Evolutionary conservation across 2,888 invertebrate species (phyloP).

Genomic region (Agonopterix subpropinquella): DNA sequence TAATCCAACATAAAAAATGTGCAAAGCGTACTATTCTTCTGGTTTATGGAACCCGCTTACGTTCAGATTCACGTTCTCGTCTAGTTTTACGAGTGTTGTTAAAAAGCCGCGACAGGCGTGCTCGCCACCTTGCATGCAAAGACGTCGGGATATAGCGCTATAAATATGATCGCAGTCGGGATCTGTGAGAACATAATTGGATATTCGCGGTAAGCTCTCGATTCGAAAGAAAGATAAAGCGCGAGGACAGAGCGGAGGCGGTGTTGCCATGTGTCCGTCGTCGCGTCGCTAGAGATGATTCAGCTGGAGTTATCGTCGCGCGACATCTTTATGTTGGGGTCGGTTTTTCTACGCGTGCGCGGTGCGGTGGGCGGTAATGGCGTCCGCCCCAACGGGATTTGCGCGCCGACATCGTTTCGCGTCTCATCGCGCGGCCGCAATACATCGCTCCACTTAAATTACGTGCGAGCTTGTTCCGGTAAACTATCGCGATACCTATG

Average conservation of each 20-base stretch:
- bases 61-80: constrained; percentile 29
- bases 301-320: constrained; percentile 50
- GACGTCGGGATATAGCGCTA: constrained; percentile 31
- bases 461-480: constrained; percentile 66
- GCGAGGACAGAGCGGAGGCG: constrained; percentile 39
- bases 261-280: constrained; percentile 54
- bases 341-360: constrained; percentile 66
- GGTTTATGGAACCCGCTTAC: constrained; percentile 41
- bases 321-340: constrained; percentile 63
- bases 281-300: too few species aligned
- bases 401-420: constrained; percentile 67
- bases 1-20: constrained; percentile 53
- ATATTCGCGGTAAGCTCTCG: constrained; percentile 50
- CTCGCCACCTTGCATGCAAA: constrained; percentile 44
- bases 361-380: constrained; percentile 68
- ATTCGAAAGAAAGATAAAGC: constrained; percentile 45
- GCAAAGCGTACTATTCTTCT: constrained; percentile 39
- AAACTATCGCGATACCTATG: constrained; percentile 45
- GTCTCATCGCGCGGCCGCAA: constrained; percentile 69
- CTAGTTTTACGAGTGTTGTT: constrained; percentile 43
- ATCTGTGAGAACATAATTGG: constrained; percentile 54
- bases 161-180: constrained; percentile 43
- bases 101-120: constrained; percentile 29
- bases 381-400: constrained; percentile 70
- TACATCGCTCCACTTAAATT: constrained; percentile 69